Conservation (phyloP, 2,888 invertebrate genomes). For the Congeria kusceri region DNA sequence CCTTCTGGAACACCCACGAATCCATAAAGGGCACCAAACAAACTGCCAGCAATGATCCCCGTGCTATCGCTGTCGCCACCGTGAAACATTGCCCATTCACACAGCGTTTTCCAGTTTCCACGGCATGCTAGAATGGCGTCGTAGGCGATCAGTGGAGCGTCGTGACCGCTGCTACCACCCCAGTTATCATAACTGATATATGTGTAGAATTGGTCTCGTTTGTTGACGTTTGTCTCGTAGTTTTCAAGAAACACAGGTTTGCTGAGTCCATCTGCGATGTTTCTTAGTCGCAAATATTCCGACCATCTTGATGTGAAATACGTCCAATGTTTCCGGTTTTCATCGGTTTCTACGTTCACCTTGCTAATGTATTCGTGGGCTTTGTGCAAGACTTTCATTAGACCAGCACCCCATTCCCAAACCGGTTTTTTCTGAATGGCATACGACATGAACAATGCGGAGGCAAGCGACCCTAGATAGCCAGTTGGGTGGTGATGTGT, state of each 20-base stretch:
- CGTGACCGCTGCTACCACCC: conserved; percentile 84
- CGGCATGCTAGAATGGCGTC: conserved; percentile 79
- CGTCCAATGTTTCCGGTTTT: conserved; percentile 78
- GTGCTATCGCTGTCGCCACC: conserved; percentile 84
- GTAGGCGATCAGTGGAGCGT: conserved; percentile 84
- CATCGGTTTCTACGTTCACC: conserved; percentile 64
- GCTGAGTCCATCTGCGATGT: conserved; percentile 70
- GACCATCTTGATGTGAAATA: conserved; percentile 81
- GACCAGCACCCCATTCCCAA: conserved; percentile 77
- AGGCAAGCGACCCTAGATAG: conserved; percentile 81
- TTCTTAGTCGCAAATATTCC: conserved; percentile 68
- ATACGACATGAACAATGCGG: conserved; percentile 82
- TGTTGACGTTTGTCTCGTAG: no score
- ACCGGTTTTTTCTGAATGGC: conserved; percentile 80
- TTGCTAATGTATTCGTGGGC: conserved; percentile 76
- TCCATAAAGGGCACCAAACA: conserved; percentile 81
- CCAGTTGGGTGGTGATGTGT: conserved; percentile 84
- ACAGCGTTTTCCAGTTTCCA: conserved; percentile 79
- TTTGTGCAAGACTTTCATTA: conserved; percentile 71
- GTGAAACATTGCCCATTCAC: conserved; percentile 80
- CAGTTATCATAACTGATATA: conserved; percentile 15
- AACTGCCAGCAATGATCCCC: conserved; percentile 82
- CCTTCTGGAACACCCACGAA: conserved; percentile 77
- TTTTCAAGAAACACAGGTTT: conserved; percentile 51
- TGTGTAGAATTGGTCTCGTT: no score